These are phyloP conservation scores for Calidris pugnax DNA, from an alignment of 2,113 vertebrate genomes.

Conservation along the genomic window DNA sequence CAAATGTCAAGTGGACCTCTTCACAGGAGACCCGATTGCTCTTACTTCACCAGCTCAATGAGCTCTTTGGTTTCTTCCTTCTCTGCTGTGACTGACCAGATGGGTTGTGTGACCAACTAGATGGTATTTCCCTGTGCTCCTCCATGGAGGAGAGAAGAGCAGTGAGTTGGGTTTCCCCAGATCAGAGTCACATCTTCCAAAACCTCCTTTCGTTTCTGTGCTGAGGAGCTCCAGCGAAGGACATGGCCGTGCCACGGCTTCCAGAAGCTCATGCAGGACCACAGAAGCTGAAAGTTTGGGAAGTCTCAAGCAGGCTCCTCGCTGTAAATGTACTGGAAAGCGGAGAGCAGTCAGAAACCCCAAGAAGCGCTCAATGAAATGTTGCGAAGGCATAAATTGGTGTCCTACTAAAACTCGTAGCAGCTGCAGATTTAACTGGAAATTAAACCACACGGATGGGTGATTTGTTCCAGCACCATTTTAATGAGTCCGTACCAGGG, in stretches of 20 bases:
- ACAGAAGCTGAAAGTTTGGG: not conserved
- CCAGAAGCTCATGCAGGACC: not conserved
- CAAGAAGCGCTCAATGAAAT: not conserved
- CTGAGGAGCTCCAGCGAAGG: not conserved
- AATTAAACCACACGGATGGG: not conserved
- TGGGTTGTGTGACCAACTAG: accelerated
- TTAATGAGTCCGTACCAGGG: not conserved
- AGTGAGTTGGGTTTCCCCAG: not conserved
- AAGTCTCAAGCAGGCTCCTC: not conserved
- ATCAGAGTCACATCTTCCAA: not conserved
- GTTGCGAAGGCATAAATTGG: not conserved
- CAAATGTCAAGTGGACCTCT: not conserved
- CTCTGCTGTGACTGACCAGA: not conserved
- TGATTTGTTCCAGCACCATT: not conserved
- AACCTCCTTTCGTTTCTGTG: not conserved
- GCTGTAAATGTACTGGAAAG: not conserved
- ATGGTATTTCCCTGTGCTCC: not conserved
- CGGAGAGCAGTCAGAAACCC: not conserved
- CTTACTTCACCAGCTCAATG: not conserved
- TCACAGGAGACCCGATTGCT: not conserved
- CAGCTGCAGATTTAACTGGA: not conserved
- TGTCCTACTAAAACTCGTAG: not conserved
- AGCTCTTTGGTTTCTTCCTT: not conserved
- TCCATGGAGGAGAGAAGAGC: not conserved
- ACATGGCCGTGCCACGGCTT: accelerated